Percentiles rank a stretch among this genome's conserved stretches.
Evolutionary conservation across 2,113 vertebrate genomes (phyloP).

Genomic region (Apaloderma vittatum): DNA sequence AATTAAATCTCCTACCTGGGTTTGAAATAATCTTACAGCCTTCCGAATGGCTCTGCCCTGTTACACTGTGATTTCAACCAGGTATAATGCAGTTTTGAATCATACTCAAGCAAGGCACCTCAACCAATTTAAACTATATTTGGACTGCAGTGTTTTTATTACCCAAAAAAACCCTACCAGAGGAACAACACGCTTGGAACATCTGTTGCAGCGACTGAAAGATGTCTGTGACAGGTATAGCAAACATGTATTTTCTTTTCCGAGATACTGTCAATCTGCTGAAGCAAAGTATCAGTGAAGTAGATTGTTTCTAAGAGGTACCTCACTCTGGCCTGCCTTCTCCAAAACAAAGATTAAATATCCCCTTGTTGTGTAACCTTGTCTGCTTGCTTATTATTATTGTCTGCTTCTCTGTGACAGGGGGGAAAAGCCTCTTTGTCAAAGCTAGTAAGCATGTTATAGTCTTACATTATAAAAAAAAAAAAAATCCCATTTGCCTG

Average conservation of each 20-base stretch:
- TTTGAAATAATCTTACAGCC: background rate
- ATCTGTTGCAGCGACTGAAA: slow-evolving; percentile 60
- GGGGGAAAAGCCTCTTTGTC: background rate
- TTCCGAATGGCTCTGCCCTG: background rate
- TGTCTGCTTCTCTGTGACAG: background rate
- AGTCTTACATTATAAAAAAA: background rate
- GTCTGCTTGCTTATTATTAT: background rate
- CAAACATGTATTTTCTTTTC: slow-evolving; percentile 65
- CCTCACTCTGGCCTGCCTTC: background rate
- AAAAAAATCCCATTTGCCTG: background rate
- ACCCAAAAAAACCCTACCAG: slow-evolving; percentile 8
- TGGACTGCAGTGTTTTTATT: background rate
- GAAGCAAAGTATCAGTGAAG: slow-evolving; percentile 10
- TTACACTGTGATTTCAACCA: background rate
- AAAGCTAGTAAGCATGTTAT: background rate
- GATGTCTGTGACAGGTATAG: slow-evolving; percentile 50
- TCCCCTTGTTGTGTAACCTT: background rate
- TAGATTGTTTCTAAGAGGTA: background rate
- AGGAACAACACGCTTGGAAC: slow-evolving; percentile 49
- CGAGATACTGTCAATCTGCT: slow-evolving; percentile 30
- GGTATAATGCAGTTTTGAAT: background rate
- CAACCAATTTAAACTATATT: slow-evolving; percentile 41
- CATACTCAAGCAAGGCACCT: background rate
- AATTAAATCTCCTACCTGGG: background rate
- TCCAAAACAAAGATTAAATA: slow-evolving; percentile 24